Conservation (phyloP, 2,888 invertebrate genomes). For the Lasiommata megera region DNA sequence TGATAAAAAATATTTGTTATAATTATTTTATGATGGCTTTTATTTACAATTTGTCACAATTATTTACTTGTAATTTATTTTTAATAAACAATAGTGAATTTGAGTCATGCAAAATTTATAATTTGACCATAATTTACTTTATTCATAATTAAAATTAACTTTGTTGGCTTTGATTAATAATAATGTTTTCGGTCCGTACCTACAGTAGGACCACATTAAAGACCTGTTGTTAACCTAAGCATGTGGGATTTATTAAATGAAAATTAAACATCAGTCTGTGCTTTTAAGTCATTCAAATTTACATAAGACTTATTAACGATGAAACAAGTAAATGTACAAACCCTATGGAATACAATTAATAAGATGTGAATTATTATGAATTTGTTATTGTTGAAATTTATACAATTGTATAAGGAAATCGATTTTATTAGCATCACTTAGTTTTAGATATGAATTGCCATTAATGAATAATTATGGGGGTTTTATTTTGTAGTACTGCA, state of each 20-base stretch:
- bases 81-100: no score
- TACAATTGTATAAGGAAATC: conserved; percentile 47
- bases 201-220: no score
- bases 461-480: conserved; percentile 49
- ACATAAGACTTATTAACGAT: conserved; percentile 36
- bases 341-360: conserved; percentile 38
- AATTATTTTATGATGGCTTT: conserved; percentile 11
- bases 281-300: background rate
- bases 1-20: conserved; percentile 42
- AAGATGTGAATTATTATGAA: conserved; percentile 50
- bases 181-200: no score
- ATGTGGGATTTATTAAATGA: no score
- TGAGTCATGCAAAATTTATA: no score
- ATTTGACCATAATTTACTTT: no score
- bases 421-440: conserved; percentile 51
- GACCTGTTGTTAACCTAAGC: no score
- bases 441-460: conserved; percentile 57
- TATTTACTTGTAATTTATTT: conserved; percentile 17
- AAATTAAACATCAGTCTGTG: no score
- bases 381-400: conserved; percentile 63
- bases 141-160: no score
- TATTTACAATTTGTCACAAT: conserved; percentile 19
- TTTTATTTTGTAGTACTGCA: conserved; percentile 51
- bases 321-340: conserved; percentile 51
- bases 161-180: no score